A percentile compares a stretch with the other conserved stretches of the same genome.
Evolutionary conservation across 2,797 vertebrate genomes (phyloP).

Genomic region (Rhinella marina): DNA sequence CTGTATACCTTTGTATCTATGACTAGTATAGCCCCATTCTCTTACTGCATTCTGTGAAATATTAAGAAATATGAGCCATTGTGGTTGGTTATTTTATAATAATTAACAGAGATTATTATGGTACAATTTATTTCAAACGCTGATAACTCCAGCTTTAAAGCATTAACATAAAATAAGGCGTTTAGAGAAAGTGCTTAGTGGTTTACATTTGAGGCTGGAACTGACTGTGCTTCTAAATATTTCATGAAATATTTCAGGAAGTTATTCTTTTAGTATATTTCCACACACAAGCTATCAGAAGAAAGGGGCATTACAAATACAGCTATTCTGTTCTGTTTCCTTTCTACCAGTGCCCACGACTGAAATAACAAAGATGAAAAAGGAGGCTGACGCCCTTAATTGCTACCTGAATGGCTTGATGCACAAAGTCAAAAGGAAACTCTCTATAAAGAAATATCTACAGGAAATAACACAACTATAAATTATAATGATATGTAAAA

Average conservation of each 20-base stretch:
- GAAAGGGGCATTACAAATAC: conserved; percentile 73
- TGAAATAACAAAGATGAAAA: conserved; percentile 81
- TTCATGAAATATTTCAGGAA: conserved; percentile 79
- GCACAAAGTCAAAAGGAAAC: conserved; percentile 68
- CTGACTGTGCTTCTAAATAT: conserved; percentile 26
- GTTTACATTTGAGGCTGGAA: conserved; percentile 25
- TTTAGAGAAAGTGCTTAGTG: conserved; percentile 7
- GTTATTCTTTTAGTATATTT: conserved; percentile 87
- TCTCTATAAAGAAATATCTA: conserved; percentile 63
- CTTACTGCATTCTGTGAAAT: background rate
- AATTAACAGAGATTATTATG: background rate
- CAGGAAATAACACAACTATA: conserved; percentile 60
- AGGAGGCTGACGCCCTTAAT: conserved; percentile 75
- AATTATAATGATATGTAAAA: conserved; percentile 50
- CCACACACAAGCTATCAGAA: conserved; percentile 81
- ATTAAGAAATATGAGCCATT: background rate
- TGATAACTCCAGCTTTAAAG: background rate
- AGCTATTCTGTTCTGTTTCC: conserved; percentile 79
- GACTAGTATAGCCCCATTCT: too few species aligned
- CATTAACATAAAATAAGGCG: background rate
- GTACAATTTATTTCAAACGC: background rate
- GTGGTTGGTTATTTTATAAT: background rate
- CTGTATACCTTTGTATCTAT: background rate
- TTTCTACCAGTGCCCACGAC: conserved; percentile 74
- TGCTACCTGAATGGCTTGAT: conserved; percentile 67